Evolutionary conservation across 2,797 vertebrate genomes (phyloP), one percentile per base, ranked within the genome.

Genomic region (Lemur catta): DNA sequence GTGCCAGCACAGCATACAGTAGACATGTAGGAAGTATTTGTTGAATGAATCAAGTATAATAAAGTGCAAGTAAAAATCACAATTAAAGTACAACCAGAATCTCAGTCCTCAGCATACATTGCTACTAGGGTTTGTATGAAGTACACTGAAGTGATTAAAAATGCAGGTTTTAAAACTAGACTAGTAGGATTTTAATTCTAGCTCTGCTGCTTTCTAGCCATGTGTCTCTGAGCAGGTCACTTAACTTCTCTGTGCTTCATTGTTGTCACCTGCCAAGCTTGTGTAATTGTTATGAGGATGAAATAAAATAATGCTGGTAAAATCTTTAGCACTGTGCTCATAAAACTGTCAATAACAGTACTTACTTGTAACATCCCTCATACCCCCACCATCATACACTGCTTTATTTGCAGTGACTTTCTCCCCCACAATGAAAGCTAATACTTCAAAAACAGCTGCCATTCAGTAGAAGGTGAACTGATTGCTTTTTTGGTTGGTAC

Each of bases 361-460:
- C 26, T 80, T 41, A 30, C 35, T 86, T 52, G 48, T 30, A 75
- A 74, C 24, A 13, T 22, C 52, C 28, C 41, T 26, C 74, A 26
- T 30, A 55, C 28, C 6, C 71, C 11, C 28, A 55, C 13, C n/a
- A 3, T n/a, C 50, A 85, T 48, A 24, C 9, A 18, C 28, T 46
- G 26, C 18, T 95, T 80, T 80, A 74, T 78, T 87, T 61, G 12
- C 20, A 61, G 55, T 65, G 55, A 87, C 48, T 79, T 35, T 55
- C 0, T 48, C 33, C n/a, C 50, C 43, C 24, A 75, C n/a, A 38
- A 43, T 33, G 41, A 75, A 84, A 71, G 57, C 11, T 55, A 69
- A 71, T 91, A 48, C 74, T 93, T 88, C 22, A 91, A 30, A 94
- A 89, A 50, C 43, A 81, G 84, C 59, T 94, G 35, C 22, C 67